Evolutionary conservation across 2,888 invertebrate genomes (phyloP).

Genomic region (Stenolophus ochropezus): DNA sequence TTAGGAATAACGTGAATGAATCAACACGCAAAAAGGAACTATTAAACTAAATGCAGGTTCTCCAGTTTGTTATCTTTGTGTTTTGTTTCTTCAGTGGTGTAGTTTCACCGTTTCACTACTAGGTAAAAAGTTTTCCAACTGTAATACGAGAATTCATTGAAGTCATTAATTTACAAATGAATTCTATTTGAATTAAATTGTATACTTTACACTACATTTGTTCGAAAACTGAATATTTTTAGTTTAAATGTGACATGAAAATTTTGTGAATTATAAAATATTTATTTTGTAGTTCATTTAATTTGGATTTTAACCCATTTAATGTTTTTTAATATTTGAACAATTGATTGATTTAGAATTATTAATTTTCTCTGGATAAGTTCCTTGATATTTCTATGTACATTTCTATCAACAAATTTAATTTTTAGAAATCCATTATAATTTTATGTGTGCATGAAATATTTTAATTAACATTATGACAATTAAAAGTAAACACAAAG

Average conservation of each 20-base stretch:
- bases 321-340: no score
- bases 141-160: neutral
- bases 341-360: no score
- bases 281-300: neutral
- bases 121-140: neutral
- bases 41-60: neutral
- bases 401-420: no score
- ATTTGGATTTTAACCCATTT: no score
- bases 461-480: neutral
- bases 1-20: neutral
- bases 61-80: neutral
- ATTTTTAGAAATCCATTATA: no score
- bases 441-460: neutral
- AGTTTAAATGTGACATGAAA: no score
- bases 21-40: neutral
- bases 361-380: no score
- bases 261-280: no score
- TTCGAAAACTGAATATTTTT: no score
- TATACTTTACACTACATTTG: neutral
- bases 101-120: neutral
- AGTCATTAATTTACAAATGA: neutral
- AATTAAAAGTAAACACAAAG: neutral
- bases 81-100: neutral
- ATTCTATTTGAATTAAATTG: neutral
- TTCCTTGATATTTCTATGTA: no score